phyloP scores from a whole-genome alignment of 2,888 invertebrate species.

The Euzetes globulus region DNA sequence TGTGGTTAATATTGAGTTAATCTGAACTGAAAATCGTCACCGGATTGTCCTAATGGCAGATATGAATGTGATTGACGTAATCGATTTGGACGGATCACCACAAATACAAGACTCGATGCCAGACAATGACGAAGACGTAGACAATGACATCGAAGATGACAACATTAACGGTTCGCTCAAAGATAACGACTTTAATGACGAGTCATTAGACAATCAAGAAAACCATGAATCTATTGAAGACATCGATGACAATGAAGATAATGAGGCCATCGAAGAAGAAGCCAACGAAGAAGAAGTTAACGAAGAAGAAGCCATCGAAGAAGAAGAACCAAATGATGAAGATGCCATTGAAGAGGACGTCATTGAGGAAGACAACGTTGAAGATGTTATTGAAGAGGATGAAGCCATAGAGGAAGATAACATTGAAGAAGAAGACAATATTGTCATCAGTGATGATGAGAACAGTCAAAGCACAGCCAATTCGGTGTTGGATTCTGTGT shows the following conservation, averaged over 20 bases:
- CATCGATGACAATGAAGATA: slow-evolving; percentile 23
- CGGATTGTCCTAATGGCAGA: not conserved
- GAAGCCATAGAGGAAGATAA: slow-evolving; percentile 23
- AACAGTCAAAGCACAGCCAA: slow-evolving; percentile 4
- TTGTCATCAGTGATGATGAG: slow-evolving; percentile 29
- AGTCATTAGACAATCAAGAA: slow-evolving; percentile 6
- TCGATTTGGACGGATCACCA: slow-evolving; percentile 7
- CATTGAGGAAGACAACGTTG: not conserved
- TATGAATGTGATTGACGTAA: slow-evolving; percentile 14
- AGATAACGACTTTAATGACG: slow-evolving; percentile 14
- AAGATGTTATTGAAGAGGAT: slow-evolving; percentile 30
- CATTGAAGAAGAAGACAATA: not conserved
- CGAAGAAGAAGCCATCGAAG: slow-evolving; percentile 43
- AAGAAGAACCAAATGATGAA: slow-evolving; percentile 39
- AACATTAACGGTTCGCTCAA: slow-evolving; percentile 4
- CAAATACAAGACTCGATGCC: not conserved
- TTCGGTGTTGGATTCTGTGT: not conserved
- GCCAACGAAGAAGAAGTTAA: slow-evolving; percentile 44
- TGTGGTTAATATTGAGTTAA: not conserved
- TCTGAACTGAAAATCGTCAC: not conserved
- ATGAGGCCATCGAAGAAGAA: slow-evolving; percentile 21
- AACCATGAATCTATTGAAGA: slow-evolving; percentile 17
- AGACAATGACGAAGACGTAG: not conserved
- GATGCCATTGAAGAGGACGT: slow-evolving; percentile 45
- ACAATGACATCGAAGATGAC: not conserved